Evolutionary conservation across 2,797 vertebrate genomes (phyloP).

Genomic region (Molossus alvarezi): DNA sequence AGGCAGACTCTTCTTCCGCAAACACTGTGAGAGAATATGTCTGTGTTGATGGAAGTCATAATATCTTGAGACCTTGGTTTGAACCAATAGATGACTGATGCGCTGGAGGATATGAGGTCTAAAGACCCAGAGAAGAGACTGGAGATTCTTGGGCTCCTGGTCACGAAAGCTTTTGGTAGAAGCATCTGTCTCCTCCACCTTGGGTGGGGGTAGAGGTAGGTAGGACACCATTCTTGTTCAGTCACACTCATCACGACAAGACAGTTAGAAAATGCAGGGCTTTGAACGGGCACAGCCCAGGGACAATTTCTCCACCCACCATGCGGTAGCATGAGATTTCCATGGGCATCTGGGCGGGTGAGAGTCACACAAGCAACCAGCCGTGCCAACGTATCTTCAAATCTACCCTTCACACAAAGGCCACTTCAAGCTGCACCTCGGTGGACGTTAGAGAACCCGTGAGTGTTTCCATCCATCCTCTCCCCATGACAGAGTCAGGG

Average conservation of each 20-base stretch:
- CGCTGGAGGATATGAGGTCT: too few relatives aligned
- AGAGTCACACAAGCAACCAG: background rate
- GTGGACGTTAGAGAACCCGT: background rate
- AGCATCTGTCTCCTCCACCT: background rate
- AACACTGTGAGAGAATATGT: background rate
- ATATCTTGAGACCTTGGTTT: background rate
- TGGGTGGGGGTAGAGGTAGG: too few relatives aligned
- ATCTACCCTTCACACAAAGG: fast-evolving
- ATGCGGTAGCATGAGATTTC: background rate
- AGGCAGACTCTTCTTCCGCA: background rate
- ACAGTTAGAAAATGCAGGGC: background rate
- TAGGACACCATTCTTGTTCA: background rate
- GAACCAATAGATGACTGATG: background rate
- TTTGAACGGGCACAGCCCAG: fast-evolving
- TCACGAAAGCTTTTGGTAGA: background rate
- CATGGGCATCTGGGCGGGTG: background rate
- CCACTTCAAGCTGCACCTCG: background rate
- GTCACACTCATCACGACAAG: background rate
- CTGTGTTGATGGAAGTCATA: background rate
- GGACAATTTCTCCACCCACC: background rate
- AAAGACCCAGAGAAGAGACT: background rate
- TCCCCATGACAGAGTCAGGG: background rate
- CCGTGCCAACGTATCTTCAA: fast-evolving
- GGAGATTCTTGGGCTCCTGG: background rate
- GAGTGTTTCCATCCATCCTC: background rate